A percentile compares a stretch with the other conserved stretches of the same genome.
phyloP scores from a whole-genome alignment of 53 echinoderm and acorn worm species.

The Hippasteria phrygiana region DNA sequence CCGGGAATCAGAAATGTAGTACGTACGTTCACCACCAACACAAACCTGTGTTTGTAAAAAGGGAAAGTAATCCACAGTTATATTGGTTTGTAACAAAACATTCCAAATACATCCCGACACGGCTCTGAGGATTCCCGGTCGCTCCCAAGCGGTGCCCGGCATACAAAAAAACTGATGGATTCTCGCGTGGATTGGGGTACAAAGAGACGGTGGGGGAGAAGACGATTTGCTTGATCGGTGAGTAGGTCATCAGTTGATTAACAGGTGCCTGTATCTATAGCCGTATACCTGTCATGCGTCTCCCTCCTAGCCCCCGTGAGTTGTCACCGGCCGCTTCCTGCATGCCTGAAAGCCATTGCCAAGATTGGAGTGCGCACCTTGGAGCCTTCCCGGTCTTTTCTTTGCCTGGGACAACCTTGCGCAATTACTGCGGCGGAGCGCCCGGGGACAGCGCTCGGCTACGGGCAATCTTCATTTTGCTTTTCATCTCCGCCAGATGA shows the following conservation, averaged over 20 bases:
- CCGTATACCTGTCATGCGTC: slow-evolving; percentile 36
- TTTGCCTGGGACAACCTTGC: slow-evolving; percentile 58
- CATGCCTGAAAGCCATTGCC: slow-evolving; percentile 48
- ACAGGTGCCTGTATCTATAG: slow-evolving; percentile 45
- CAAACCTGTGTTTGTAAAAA: background rate
- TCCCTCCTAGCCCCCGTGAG: background rate
- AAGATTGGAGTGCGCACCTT: slow-evolving; percentile 51
- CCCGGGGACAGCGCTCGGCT: slow-evolving; percentile 25
- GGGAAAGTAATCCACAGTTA: background rate
- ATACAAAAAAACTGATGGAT: slow-evolving; percentile 12
- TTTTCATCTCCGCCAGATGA: slow-evolving; percentile 50
- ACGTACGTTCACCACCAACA: background rate
- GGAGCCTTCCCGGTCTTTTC: slow-evolving; percentile 45
- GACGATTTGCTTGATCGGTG: slow-evolving; percentile 28
- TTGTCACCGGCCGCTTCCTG: slow-evolving; percentile 34
- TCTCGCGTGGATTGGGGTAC: slow-evolving; percentile 16
- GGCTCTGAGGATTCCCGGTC: background rate
- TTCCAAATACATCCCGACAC: background rate
- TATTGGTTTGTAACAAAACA: background rate
- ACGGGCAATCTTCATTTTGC: slow-evolving; percentile 58
- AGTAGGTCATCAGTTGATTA: slow-evolving; percentile 55
- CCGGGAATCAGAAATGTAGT: background rate
- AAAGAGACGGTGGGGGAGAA: background rate
- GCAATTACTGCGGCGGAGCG: slow-evolving; percentile 42
- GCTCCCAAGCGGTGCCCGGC: slow-evolving; percentile 8